A percentile compares a stretch with the other conserved stretches of the same genome.
Evolutionary conservation across 2,888 invertebrate genomes (phyloP).

Genomic region (Troglohyphantes excavatus): DNA sequence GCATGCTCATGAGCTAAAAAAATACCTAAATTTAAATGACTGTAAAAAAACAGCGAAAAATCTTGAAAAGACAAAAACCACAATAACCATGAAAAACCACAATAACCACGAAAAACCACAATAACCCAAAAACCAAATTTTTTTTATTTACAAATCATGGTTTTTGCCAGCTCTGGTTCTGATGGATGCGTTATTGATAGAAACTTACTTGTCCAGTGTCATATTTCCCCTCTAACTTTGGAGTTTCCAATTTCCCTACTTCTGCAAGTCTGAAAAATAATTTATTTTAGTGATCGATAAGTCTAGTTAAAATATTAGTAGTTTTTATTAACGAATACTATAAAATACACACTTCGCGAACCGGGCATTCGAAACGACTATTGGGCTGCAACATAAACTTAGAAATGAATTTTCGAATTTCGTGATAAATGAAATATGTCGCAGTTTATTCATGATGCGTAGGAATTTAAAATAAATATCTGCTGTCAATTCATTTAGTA

Average conservation of each 20-base stretch:
- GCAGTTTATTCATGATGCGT: constrained; percentile 63
- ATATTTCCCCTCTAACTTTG: constrained; percentile 94
- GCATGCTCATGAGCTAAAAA: too few relatives aligned
- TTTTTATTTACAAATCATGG: too few relatives aligned
- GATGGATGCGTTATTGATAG: not conserved
- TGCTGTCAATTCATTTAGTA: too few relatives aligned
- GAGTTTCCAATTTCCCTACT: constrained; percentile 94
- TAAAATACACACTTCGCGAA: constrained; percentile 58
- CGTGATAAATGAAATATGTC: constrained; percentile 35
- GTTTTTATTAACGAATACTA: too few relatives aligned
- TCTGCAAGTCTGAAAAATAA: constrained; percentile 90
- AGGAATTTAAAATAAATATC: not conserved
- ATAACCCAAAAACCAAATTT: too few relatives aligned
- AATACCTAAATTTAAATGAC: too few relatives aligned
- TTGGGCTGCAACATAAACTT: not conserved
- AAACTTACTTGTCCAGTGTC: constrained; percentile 91
- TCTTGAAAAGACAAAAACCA: too few relatives aligned
- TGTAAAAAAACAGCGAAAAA: too few relatives aligned
- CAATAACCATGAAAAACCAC: too few relatives aligned
- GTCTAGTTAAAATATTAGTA: not conserved
- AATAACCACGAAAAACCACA: too few relatives aligned
- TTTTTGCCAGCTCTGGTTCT: too few relatives aligned
- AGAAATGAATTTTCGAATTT: constrained; percentile 44
- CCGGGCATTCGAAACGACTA: constrained; percentile 34
- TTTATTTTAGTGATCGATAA: not conserved